phyloP scores from a whole-genome alignment of 2,888 invertebrate genomes.

The Cheiracanthium punctorium region DNA sequence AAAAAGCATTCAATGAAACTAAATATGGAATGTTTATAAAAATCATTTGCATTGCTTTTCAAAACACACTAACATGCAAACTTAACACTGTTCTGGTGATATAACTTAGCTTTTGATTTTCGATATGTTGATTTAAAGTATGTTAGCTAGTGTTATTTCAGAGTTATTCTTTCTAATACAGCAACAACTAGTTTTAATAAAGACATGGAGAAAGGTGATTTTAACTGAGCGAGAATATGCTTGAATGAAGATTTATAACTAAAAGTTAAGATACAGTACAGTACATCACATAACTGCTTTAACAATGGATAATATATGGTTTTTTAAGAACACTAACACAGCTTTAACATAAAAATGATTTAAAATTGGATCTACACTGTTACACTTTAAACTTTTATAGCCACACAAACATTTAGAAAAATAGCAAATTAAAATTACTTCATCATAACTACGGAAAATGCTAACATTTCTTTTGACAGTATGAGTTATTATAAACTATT shows the following conservation, averaged over 20 bases:
- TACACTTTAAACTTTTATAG: neutral
- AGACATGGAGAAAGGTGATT: too few species aligned
- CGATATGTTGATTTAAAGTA: neutral
- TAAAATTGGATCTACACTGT: neutral
- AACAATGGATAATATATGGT: neutral
- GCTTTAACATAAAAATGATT: neutral
- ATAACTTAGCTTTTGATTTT: neutral
- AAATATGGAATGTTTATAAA: constrained; percentile 4
- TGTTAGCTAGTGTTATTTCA: too few species aligned
- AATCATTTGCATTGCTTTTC: neutral
- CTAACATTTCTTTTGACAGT: constrained; percentile 4
- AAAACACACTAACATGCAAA: neutral
- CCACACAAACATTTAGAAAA: constrained; percentile 7
- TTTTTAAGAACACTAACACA: neutral
- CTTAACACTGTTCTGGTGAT: neutral
- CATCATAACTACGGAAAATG: neutral
- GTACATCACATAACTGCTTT: neutral
- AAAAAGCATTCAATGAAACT: neutral
- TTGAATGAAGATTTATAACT: too few species aligned
- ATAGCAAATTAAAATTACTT: neutral
- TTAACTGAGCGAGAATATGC: too few species aligned
- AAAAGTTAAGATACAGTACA: too few species aligned
- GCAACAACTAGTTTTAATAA: too few species aligned
- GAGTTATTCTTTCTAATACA: too few species aligned
- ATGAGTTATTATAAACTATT: neutral